Evolutionary conservation across 2,888 invertebrate species (phyloP), one percentile per base, ranked within the genome.

Genomic region (Petrolisthes cinctipes): DNA sequence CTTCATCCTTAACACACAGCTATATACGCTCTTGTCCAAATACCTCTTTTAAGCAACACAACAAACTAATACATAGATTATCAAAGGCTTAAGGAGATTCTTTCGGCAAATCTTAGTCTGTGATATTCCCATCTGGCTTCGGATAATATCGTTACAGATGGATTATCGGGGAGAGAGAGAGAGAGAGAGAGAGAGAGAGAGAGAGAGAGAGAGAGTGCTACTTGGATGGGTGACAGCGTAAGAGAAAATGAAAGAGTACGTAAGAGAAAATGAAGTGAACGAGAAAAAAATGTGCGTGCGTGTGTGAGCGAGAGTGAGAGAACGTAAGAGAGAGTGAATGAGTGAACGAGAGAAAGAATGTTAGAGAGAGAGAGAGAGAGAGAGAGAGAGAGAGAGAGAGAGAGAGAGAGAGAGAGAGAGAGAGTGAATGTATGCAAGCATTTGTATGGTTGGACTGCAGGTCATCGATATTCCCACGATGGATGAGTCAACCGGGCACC

Each of bases 401-500:
- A 66, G 61, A 66, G 82, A 66, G 82, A 61, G 66, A 66, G 82
- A 23, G 82, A 66, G 82, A 66, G 82, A 66, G 57, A 57, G 57
- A 37, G 57, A 5, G 6, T 2, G 61, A 9, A n/a, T 71, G 71
- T 71, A 71, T n/a, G 20, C 71, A 11, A 71, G 71, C 71, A 71
- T 71, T 11, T 71, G 71, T 71, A 71, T n/a, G 6, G 20, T 20
- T n/a, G n/a, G 71, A 6, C 71, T 71, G n/a, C 71, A n/a, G n/a
- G 20, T 71, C 71, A 71, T 71, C 71, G 51, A 82, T 82, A 82
- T 82, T 51, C 82, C 82, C 51, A 68, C 82, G 68, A 82, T 68
- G 56, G 82, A 82, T 82, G 68, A 82, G 66, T 68, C 56, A 68
- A 23, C n/a, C 82, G 51, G 82, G 82, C 82, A 82, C 82, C 82